phyloP scores from a whole-genome alignment of 1,140 invertebrate genomes.

The Campoletis sonorensis region DNA sequence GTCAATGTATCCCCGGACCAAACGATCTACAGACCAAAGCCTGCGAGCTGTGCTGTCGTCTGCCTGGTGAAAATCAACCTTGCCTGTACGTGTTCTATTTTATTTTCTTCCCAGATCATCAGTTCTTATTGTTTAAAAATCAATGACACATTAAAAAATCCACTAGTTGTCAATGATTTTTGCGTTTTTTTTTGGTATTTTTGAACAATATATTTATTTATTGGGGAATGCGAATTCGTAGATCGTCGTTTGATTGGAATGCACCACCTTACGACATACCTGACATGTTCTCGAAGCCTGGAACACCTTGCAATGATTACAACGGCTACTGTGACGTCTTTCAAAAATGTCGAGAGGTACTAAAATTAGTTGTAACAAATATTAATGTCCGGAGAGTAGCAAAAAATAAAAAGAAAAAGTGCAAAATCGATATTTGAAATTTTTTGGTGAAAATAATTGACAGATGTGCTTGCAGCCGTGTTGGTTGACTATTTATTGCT shows the following conservation, averaged over 20 bases:
- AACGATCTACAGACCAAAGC: slow-evolving; percentile 89
- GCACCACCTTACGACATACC: slow-evolving; percentile 91
- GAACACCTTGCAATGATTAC: slow-evolving; percentile 98
- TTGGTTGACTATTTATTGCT: neutral
- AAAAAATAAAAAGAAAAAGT: too few relatives aligned
- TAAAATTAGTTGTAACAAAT: slow-evolving; percentile 11
- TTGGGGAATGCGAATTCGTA: slow-evolving; percentile 71
- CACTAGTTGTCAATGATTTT: neutral
- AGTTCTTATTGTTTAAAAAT: slow-evolving; percentile 19
- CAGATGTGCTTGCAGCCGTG: too few relatives aligned
- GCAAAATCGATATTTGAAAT: too few relatives aligned
- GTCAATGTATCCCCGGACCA: slow-evolving; percentile 90
- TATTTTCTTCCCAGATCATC: neutral
- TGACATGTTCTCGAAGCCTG: slow-evolving; percentile 94
- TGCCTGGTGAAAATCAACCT: slow-evolving; percentile 88
- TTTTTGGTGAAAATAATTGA: too few relatives aligned
- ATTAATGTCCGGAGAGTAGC: too few relatives aligned
- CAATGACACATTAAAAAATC: neutral
- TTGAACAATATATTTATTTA: neutral
- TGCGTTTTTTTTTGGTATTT: neutral
- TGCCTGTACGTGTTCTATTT: slow-evolving; percentile 79
- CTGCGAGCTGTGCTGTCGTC: slow-evolving; percentile 93
- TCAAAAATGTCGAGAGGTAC: slow-evolving; percentile 94
- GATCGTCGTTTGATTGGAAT: slow-evolving; percentile 95
- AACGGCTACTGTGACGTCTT: slow-evolving; percentile 99